phyloP scores from a whole-genome alignment of 1,140 invertebrate genomes.

The Callitettix versicolor region DNA sequence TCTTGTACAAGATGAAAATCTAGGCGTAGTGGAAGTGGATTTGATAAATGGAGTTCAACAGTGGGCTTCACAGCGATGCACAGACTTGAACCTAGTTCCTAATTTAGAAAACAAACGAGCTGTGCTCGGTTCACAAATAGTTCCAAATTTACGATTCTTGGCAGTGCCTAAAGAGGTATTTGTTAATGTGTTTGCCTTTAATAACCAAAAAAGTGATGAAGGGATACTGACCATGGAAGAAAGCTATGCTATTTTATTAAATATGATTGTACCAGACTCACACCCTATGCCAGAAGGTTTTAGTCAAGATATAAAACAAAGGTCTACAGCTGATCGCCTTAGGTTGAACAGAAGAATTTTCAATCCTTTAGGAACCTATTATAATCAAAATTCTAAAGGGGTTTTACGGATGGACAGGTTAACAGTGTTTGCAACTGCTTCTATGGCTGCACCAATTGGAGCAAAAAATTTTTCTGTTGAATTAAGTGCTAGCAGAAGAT shows the following conservation, averaged over 20 bases:
- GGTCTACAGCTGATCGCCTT: neutral
- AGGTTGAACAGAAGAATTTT: constrained; percentile 1
- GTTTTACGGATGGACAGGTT: constrained; percentile 1
- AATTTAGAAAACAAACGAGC: constrained; percentile 13
- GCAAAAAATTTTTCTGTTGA: constrained; percentile 12
- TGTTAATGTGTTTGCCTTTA: constrained; percentile 5
- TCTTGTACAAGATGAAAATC: constrained; percentile 2
- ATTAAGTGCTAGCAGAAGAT: neutral
- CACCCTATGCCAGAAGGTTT: constrained; percentile 13
- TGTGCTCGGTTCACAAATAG: neutral
- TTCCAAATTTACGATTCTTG: constrained; percentile 9
- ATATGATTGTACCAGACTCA: constrained; percentile 7
- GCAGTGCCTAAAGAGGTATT: constrained; percentile 6
- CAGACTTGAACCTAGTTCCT: neutral
- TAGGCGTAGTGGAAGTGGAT: constrained; percentile 9
- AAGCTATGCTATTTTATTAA: constrained; percentile 12
- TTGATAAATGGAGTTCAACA: constrained; percentile 1
- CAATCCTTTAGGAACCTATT: constrained; percentile 4
- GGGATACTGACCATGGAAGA: constrained; percentile 14
- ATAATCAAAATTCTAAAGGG: neutral
- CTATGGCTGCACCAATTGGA: constrained; percentile 1
- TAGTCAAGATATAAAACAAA: neutral
- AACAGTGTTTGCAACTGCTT: neutral
- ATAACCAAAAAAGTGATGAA: neutral
- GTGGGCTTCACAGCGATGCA: constrained; percentile 5